Evolutionary conservation across 2,113 vertebrate genomes (phyloP).

Genomic region (Stigmatopora argus): DNA sequence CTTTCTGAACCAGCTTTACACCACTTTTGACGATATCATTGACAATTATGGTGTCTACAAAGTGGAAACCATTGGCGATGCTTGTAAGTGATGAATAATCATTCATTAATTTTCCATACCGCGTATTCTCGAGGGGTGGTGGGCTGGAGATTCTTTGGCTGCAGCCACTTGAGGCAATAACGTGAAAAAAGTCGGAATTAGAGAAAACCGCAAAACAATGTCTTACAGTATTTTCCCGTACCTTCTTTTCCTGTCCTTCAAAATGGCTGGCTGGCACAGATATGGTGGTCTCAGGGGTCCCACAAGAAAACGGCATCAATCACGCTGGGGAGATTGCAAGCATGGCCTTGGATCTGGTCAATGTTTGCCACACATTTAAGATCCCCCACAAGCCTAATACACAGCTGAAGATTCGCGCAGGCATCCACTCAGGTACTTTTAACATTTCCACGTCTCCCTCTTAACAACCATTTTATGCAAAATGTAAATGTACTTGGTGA

Average conservation of each 20-base stretch:
- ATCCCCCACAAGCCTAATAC: constrained; percentile 72
- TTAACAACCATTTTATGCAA: neutral
- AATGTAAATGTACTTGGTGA: neutral
- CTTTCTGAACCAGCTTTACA: constrained; percentile 77
- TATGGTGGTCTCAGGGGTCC: constrained; percentile 76
- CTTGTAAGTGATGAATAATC: constrained; percentile 59
- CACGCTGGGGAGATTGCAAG: constrained; percentile 72
- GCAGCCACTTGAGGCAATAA: neutral
- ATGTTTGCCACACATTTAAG: constrained; percentile 66
- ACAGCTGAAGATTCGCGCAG: constrained; percentile 71
- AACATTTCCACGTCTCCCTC: too few relatives aligned
- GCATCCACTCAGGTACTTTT: constrained; percentile 69
- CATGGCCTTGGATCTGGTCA: constrained; percentile 71
- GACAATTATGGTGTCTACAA: constrained; percentile 77
- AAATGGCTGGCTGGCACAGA: constrained; percentile 46
- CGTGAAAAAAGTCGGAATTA: neutral
- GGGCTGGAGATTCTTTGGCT: neutral
- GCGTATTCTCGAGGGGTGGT: too few relatives aligned
- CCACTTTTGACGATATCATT: constrained; percentile 76
- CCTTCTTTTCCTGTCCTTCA: constrained; percentile 7
- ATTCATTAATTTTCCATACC: too few relatives aligned
- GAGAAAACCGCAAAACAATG: neutral
- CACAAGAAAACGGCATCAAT: constrained; percentile 71
- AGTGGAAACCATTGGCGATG: constrained; percentile 77
- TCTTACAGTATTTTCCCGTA: neutral